Evolutionary conservation across 2,888 invertebrate genomes (phyloP), one percentile per base, ranked within the genome.

Genomic region (Liodrosophila aerea): DNA sequence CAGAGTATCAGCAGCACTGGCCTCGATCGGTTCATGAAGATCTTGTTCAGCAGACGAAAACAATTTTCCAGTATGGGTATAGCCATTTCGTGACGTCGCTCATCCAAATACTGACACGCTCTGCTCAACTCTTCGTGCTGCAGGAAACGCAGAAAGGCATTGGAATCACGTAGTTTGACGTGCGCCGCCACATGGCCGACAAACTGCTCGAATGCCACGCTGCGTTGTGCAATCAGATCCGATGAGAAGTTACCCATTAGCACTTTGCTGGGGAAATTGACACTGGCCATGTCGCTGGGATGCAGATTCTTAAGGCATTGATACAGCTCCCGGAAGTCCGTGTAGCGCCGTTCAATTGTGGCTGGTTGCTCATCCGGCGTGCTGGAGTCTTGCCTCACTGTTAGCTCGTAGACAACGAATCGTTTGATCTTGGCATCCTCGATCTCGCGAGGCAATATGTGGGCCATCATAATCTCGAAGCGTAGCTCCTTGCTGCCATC

Each of bases 211-310:
- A 95, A 95, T 12, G 93, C 92, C 0, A 91, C 89, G 87, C 93
- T 93, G 71, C 95, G 91, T 33, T 91, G 91, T 2, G 92, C 92
- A 80, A 95, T 94, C 44, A 94, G 88, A 69, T 92, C 92, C 9
- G 93, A 92, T 46, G 93, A 93, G 84, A 95, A 95, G 86, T 95
- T 95, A 1, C 94, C 94, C 70, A 93, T 89, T 3, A 94, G 84
- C 70, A 92, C 93, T 91, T 94, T 94, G 87, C 93, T 93, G 7
- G 95, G 94, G 87, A 95, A 94, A 45, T 91, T 89, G 4, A 93
- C 87, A 7, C 73, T 64, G 18, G 86, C 87, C 88, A 94, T 88
- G 57, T 92, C 85, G 29, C 89, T 78, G 0, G 94, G 92, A 86
- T 91, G 91, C 44, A 92, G 92, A 62, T 92, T 92, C 75, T 92